Evolutionary conservation across 2,113 vertebrate species (phyloP).

Genomic region (Donacobius atricapilla): DNA sequence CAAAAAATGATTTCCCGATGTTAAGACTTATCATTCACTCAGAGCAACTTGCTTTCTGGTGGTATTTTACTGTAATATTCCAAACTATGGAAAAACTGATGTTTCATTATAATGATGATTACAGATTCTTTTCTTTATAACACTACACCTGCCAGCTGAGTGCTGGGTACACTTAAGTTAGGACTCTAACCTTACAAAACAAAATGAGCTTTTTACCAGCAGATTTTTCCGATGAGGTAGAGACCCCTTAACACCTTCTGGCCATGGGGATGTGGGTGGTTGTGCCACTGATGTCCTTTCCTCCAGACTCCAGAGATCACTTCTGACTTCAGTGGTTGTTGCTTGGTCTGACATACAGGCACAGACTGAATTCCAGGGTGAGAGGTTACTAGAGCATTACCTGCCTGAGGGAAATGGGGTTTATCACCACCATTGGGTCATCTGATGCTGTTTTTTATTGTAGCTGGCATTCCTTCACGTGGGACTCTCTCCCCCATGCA

Average conservation of each 20-base stretch:
- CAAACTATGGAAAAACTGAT: neutral
- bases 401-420: neutral
- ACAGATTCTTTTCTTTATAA: neutral
- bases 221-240: neutral
- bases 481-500: neutral
- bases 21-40: neutral
- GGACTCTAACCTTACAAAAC: neutral
- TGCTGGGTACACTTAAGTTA: neutral
- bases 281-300: neutral
- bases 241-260: neutral
- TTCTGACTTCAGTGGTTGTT: neutral
- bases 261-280: neutral
- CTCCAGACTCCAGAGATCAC: neutral
- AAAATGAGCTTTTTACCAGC: neutral
- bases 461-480: neutral
- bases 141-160: neutral
- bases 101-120: neutral
- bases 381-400: neutral
- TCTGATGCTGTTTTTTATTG: neutral
- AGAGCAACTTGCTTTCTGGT: neutral
- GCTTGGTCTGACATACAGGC: neutral
- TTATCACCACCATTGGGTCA: neutral
- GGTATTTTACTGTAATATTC: constrained; percentile 6
- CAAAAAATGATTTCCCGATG: neutral
- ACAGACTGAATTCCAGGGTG: neutral